Evolutionary conservation across 1,140 invertebrate genomes (phyloP).

Genomic region (Drosophila albomicans): DNA sequence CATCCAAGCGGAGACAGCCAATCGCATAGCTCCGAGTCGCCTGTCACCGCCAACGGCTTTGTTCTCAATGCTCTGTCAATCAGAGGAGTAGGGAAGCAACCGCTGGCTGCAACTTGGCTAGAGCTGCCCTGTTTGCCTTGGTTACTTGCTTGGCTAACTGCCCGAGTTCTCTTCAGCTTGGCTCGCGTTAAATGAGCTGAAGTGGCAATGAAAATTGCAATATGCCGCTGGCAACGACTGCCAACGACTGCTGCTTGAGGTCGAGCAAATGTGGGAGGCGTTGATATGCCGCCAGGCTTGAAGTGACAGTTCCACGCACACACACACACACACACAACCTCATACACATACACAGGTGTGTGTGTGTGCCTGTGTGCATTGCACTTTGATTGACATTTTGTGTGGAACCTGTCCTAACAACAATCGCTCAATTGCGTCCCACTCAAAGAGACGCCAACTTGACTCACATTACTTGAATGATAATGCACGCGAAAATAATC

Average conservation of each 20-base stretch:
- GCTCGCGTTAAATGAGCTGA: slow-evolving; percentile 46
- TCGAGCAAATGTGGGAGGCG: neutral
- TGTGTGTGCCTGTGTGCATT: neutral
- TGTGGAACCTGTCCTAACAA: slow-evolving; percentile 21
- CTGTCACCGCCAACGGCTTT: slow-evolving; percentile 22
- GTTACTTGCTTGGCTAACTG: too few relatives aligned
- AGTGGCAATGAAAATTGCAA: slow-evolving; percentile 45
- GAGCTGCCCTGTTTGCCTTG: too few relatives aligned
- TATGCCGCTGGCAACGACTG: slow-evolving; percentile 1
- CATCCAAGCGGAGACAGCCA: neutral
- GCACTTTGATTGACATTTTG: slow-evolving; percentile 36
- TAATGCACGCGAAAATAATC: neutral
- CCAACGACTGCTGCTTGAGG: slow-evolving; percentile 3
- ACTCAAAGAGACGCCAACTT: neutral
- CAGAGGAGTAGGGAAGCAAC: slow-evolving; percentile 23
- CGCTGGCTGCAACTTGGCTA: neutral
- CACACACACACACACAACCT: neutral
- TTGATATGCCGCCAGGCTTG: neutral
- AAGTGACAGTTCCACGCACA: neutral
- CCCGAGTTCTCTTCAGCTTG: neutral
- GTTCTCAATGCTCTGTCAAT: slow-evolving; percentile 33
- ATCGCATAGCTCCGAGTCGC: neutral
- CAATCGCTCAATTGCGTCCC: slow-evolving; percentile 37
- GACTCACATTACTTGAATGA: neutral
- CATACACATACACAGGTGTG: neutral